Base-by-base conservation (phyloP, 2,113 vertebrate genomes). In the Eptatretus burgeri region DNA sequence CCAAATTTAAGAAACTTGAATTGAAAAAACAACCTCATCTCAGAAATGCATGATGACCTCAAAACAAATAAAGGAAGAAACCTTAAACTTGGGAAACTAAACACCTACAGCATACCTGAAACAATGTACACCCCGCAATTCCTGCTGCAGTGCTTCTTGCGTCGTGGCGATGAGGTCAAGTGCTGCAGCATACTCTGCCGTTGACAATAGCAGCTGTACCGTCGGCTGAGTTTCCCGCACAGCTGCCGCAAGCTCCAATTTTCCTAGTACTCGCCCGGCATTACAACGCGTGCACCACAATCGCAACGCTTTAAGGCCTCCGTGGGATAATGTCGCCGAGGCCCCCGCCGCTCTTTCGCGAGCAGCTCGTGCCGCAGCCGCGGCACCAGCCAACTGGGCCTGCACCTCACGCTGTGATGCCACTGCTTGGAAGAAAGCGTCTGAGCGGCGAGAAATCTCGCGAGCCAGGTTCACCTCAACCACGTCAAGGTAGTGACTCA, bases 141-240 rank as follows among this genome's bases (percentile, higher is more conserved):
- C 91, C 73, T 93, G 91, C 75, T 94, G 87, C 69, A 98, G 77
- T 67, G 94, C 88, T 71, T 98, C 85, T 69, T 96, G 93, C 1
- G 88, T 96, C 67, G 91, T 95, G 71, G 81, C 77, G 75, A 98
- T 98, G 69, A 98, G 83, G 75, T 98, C 91, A 75, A 98, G 77
- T 10, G 91, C 91, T 4, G 85, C 87, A 53, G 93, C 86, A 62
- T 91, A 98, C 75, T 98, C 91, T 0, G 82, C 84, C 67, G 87
- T 93, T 49, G 87, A 87, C 10, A 98, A 75, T 68, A 98, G 78
- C 72, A 98, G 71, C 77, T 98, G 91, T 60, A 98, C 91, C 1
- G 89, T 98, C 70, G 91, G 91, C 73, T 98, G 91, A n/a, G 89
- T 95, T 76, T 98, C 89, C 64, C 94, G 89, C 65, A 96, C 87